Evolutionary conservation across 2,113 vertebrate species (phyloP).

Genomic region (Saccopteryx leptura): DNA sequence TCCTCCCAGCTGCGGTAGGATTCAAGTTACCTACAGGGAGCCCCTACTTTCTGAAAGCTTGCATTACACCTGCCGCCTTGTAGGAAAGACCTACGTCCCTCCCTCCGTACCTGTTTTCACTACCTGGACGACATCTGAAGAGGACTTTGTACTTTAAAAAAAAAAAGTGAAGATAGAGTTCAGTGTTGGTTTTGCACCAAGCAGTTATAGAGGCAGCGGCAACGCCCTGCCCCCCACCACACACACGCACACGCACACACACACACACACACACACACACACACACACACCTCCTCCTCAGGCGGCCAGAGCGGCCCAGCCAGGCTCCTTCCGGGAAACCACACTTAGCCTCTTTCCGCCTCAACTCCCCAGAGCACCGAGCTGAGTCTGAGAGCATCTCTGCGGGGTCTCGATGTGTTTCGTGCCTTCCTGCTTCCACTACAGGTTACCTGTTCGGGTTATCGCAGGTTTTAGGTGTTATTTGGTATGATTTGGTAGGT

Average conservation of each 20-base stretch:
- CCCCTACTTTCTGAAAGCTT: not conserved
- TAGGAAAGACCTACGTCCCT: not conserved
- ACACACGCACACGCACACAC: too few relatives aligned
- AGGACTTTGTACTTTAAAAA: not conserved
- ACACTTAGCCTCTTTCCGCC: too few relatives aligned
- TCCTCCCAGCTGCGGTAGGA: not conserved
- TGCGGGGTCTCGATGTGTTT: not conserved
- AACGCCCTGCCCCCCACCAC: not conserved
- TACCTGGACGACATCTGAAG: not conserved
- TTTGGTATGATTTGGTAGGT: not conserved
- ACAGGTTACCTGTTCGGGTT: not conserved
- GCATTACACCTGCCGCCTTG: not conserved
- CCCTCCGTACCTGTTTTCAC: not conserved
- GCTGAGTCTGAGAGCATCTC: not conserved
- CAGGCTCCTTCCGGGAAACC: rapidly evolving
- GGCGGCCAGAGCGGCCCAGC: not conserved
- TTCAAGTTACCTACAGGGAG: not conserved
- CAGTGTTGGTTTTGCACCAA: not conserved
- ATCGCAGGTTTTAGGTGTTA: not conserved
- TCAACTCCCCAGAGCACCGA: not conserved
- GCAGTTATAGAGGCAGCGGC: not conserved
- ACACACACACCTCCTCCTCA: not conserved
- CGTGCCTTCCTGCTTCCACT: not conserved
- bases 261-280: too few relatives aligned
- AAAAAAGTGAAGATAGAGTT: not conserved